Base-by-base conservation (phyloP, 2,888 invertebrate genomes). In the Lasioglossum calceatum region DNA sequence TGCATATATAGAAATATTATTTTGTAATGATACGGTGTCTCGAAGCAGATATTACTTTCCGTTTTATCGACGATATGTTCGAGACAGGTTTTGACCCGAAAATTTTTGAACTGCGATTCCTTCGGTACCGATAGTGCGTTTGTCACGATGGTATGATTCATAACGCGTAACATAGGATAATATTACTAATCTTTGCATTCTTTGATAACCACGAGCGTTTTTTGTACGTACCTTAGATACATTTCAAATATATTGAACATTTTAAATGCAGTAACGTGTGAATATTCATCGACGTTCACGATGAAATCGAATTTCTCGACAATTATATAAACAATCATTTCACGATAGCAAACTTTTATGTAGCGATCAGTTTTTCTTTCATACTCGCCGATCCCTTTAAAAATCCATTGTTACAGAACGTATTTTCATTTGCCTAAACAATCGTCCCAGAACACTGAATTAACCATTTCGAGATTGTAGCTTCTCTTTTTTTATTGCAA, bases 61-160 rank as follows among this genome's bases (percentile, higher is more conserved):
- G 47, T 47, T 27, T 23, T 71, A 39, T 36, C 1, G 12, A 58
- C 70, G 50, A 54, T 23, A 77, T 54, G 14, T 64, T 47, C 61
- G 27, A 27, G 44, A 44, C 5, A 77, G 23, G 4, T 77, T 44
- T 3, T 1, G 27, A 19, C 50, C 64, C 27, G 19, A 76, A 79
- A 27, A 12, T 19, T 70, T 79, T 71, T 71, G n/a, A 64, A 77
- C 42, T 54, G n/a, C 27, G 36, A 86, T 86, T 79, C 32, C 72
- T 77, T 82, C 73, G 54, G 58, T 82, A 86, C 81, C 79, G 74
- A 82, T 79, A 77, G 39, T 73, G 71, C n/a, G 61, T 78, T 82
- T 87, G 71, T 87, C 82, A 87, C 58, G 76, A 86, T 87, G 79
- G 77, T 77, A 82, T 87, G 87, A 87, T 87, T 87, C 87, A 87